Percentiles rank a stretch among this genome's conserved stretches.
These are phyloP conservation scores for Cataglyphis hispanica DNA, from an alignment of 1,140 invertebrate genomes.

Conservation along the genomic window DNA sequence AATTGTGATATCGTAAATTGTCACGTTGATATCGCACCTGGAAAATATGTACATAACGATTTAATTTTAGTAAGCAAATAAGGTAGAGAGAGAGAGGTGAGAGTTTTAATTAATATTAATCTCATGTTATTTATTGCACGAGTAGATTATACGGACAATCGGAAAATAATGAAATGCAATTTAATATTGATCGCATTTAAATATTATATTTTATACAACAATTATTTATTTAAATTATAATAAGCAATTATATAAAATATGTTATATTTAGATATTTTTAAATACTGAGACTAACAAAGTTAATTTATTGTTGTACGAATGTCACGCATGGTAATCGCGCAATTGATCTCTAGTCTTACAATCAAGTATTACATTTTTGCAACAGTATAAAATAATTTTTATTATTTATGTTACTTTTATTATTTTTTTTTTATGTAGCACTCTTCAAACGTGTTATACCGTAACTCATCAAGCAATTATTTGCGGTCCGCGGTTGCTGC, in stretches of 20 bases:
- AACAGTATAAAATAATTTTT: constrained; percentile 1
- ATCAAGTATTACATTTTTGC: constrained; percentile 6
- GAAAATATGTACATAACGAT: constrained; percentile 20
- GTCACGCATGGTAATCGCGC: too few species aligned
- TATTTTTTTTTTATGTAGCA: constrained; percentile 36
- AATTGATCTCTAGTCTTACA: not conserved
- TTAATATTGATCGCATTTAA: not conserved
- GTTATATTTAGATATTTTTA: not conserved
- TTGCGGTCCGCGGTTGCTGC: constrained; percentile 3
- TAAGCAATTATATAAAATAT: not conserved
- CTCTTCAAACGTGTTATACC: not conserved
- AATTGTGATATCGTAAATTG: constrained; percentile 2
- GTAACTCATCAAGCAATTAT: constrained; percentile 31
- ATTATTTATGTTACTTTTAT: constrained; percentile 29
- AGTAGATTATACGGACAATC: not conserved
- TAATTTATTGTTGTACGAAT: not conserved
- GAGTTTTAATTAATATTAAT: constrained; percentile 38
- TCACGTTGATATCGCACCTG: not conserved
- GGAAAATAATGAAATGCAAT: constrained; percentile 22
- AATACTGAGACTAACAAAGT: not conserved
- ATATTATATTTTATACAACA: not conserved
- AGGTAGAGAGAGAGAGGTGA: too few species aligned
- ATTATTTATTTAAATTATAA: constrained; percentile 31
- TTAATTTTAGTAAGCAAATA: constrained; percentile 24
- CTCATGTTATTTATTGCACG: constrained; percentile 14